Base-by-base conservation (phyloP, 1,140 invertebrate genomes). In the Zaprionus ornatus region DNA sequence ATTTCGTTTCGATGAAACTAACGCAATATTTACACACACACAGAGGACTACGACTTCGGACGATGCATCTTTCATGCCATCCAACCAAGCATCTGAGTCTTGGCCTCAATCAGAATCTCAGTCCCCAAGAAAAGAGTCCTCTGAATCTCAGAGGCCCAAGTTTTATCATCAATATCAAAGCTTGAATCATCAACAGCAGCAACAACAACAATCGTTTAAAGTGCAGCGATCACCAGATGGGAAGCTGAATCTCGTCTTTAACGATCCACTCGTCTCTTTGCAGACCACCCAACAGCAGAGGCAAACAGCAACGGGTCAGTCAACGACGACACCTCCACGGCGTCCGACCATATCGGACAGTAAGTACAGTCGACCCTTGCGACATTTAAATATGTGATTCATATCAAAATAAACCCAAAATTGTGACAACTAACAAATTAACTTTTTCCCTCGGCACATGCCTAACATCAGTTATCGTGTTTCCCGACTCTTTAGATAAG, bases 211-310 rank as follows among this genome's bases (percentile, higher is more conserved):
- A 64, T 75, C 75, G 67, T 92, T 92, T 65, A 92, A 92, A 92
- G 91, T 92, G 75, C 91, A 92, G 77, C 77, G 91, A 64, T 85
- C 90, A 61, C 91, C 91, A 69, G 86, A 92, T 70, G 91, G 91
- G 70, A 92, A 92, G 90, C 84, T 92, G 78, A 92, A 82, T 82
- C 69, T 92, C 35, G 85, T 92, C 77, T 92, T 90, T 91, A 91
- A 92, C 73, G 75, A 92, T 77, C 82, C 84, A 45, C 74, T 87
- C 66, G 71, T 91, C 52, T 90, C 82, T 77, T 90, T 85, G 70
- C 90, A 91, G 90, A 45, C 13, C 21, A 61, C 55, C 4, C 63
- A 67, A 21, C 64, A 50, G 13, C 80, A 75, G 25, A 50, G 13
- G 21, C 66, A 56, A 25, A 35, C 32, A 1, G 13, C 32, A 7